Base-by-base conservation (phyloP, 2,888 invertebrate genomes). In the Athripsodes cinereus region DNA sequence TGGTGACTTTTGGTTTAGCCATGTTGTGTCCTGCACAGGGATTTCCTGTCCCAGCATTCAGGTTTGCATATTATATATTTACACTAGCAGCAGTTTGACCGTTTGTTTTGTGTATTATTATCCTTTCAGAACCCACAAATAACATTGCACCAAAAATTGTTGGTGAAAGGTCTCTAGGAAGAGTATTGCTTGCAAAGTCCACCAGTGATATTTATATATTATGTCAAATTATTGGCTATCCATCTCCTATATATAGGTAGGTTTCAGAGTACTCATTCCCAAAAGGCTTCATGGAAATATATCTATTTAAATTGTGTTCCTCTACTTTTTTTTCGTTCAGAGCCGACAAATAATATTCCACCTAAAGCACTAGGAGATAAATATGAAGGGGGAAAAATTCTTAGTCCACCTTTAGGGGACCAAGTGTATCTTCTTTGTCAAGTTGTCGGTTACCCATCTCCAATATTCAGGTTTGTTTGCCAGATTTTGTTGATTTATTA, bases 301-400 rank as follows among this genome's bases (percentile, higher is more conserved):
- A 26, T 22, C 22, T 26, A 26, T 26, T 26, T 3, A 44, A 5
- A 16, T 44, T 44, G 44, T 60, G 76, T 74, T 66, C 76, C 76
- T 60, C 21, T n/a, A 52, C 34, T 52, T 31, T 22, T 13, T 26
- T 31, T 10, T 50, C 74, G 57, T 51, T 40, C 72, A 73, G 73
- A 71, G 66, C 84, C 85, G 53, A 83, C 82, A 52, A 81, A 81
- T 74, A 84, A 84, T 69, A 82, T 84, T 55, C 72, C 80, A 62
- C 84, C 84, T 58, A 80, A 82, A 68, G 80, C 81, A 69, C 80
- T 79, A 64, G 76, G 80, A 58, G 80, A 81, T 82, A 67, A 69
- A 77, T 82, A 70, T 81, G 81, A 67, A 81, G 86, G 70, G 82
- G 84, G 78, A 81, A 83, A 71, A 81, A 85, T 66, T 71, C 72